phyloP scores from a whole-genome alignment of 2,888 invertebrate species.

The Tryphoninae sp. region DNA sequence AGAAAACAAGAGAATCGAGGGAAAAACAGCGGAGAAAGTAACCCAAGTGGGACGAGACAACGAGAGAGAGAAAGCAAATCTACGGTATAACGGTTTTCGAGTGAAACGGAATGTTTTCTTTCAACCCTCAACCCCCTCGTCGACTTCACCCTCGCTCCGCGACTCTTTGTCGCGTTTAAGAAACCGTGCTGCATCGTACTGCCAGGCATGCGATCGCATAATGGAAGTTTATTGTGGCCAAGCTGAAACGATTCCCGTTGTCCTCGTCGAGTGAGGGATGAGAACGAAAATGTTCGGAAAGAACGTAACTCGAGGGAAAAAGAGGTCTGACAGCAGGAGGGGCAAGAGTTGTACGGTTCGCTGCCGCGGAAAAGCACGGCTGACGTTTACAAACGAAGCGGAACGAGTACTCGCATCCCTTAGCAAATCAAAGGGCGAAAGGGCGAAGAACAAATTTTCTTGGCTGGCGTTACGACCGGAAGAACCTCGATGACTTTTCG shows the following conservation, averaged over 20 bases:
- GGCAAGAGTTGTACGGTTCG: constrained; percentile 39
- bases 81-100: background rate
- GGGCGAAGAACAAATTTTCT: background rate
- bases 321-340: constrained; percentile 21
- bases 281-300: constrained; percentile 6
- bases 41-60: background rate
- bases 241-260: constrained; percentile 41
- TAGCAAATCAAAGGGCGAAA: background rate
- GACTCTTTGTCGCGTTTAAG: constrained; percentile 31
- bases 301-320: background rate
- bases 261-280: background rate
- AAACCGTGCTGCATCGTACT: constrained; percentile 20
- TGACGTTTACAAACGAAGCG: constrained; percentile 47
- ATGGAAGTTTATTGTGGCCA: constrained; percentile 46
- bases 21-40: background rate
- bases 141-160: background rate
- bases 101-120: background rate
- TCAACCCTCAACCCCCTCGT: background rate
- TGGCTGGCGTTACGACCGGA: constrained; percentile 34
- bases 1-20: background rate
- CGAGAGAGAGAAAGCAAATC: background rate
- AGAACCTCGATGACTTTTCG: constrained; percentile 30
- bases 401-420: constrained; percentile 41
- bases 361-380: constrained; percentile 53
- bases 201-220: constrained; percentile 47